Evolutionary conservation across 2,113 vertebrate genomes (phyloP).

Genomic region (Rhombomys opimus): DNA sequence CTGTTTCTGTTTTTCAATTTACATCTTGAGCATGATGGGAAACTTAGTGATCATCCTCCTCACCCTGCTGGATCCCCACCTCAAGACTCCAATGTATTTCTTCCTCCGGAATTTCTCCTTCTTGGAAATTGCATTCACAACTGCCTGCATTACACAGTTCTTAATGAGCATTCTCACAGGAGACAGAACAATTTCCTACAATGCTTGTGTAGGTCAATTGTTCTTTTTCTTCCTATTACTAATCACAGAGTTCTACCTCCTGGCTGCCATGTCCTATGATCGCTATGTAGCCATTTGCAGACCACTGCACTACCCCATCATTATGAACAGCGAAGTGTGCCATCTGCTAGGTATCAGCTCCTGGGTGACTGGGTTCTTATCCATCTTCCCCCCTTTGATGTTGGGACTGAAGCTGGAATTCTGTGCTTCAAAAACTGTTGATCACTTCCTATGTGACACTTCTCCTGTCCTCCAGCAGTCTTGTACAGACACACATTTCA

Average conservation of each 20-base stretch:
- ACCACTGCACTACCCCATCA: conserved; percentile 45
- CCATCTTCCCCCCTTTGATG: conserved; percentile 31
- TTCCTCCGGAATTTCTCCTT: conserved; percentile 20
- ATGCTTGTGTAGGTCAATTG: background rate
- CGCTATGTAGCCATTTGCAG: conserved; percentile 67
- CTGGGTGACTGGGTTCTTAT: conserved; percentile 52
- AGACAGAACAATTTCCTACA: background rate
- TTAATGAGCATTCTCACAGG: background rate
- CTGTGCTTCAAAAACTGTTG: conserved; percentile 57
- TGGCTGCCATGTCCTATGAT: conserved; percentile 69
- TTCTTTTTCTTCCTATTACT: conserved; percentile 56
- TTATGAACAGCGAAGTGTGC: conserved; percentile 57
- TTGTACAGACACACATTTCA: conserved; percentile 58
- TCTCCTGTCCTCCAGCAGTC: conserved; percentile 48
- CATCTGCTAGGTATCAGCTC: conserved; percentile 16
- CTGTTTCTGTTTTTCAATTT: background rate
- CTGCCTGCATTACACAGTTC: background rate
- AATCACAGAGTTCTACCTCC: conserved; percentile 61
- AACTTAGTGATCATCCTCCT: conserved; percentile 6
- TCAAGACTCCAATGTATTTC: conserved; percentile 13
- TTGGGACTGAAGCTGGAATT: conserved; percentile 60
- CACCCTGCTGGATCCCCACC: background rate
- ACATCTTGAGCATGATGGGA: background rate
- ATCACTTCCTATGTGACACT: conserved; percentile 68
- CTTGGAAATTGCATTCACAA: background rate